These are phyloP conservation scores for Clupea harengus DNA, from an alignment of 2,113 vertebrate species.

Conservation along the genomic window DNA sequence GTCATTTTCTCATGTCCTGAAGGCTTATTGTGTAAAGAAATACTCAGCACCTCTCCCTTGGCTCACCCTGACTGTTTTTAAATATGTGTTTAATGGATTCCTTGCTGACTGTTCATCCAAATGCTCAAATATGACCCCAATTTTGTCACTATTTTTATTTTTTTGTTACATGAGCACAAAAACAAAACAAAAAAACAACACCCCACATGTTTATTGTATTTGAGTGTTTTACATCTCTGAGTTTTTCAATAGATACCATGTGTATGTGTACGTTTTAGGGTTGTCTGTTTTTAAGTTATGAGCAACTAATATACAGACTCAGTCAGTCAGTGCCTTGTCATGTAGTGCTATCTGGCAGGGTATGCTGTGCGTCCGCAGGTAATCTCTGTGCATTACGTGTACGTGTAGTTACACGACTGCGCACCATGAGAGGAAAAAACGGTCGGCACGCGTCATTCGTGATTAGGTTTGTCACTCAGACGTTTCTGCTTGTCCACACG, in stretches of 20 bases:
- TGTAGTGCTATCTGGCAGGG: no score
- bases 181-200: neutral
- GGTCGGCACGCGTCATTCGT: neutral
- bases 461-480: neutral
- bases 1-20: constrained; percentile 40
- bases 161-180: constrained; percentile 51
- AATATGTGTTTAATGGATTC: constrained; percentile 48
- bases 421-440: neutral
- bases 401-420: neutral
- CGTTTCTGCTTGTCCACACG: neutral
- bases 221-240: constrained; percentile 19
- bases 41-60: constrained; percentile 32
- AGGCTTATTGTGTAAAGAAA: constrained; percentile 47
- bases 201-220: constrained; percentile 21
- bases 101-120: constrained; percentile 53
- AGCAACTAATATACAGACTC: constrained; percentile 34
- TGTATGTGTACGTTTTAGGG: constrained; percentile 8
- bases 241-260: neutral
- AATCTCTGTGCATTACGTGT: no score
- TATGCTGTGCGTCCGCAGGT: no score
- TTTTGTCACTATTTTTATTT: neutral
- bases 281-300: constrained; percentile 25
- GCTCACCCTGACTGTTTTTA: constrained; percentile 30
- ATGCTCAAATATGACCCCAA: constrained; percentile 41
- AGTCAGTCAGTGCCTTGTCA: constrained; percentile 50